A percentile compares a stretch with the other conserved stretches of the same genome.
Conservation (phyloP, 2,797 vertebrate genomes). For the Erethizon dorsatum region DNA sequence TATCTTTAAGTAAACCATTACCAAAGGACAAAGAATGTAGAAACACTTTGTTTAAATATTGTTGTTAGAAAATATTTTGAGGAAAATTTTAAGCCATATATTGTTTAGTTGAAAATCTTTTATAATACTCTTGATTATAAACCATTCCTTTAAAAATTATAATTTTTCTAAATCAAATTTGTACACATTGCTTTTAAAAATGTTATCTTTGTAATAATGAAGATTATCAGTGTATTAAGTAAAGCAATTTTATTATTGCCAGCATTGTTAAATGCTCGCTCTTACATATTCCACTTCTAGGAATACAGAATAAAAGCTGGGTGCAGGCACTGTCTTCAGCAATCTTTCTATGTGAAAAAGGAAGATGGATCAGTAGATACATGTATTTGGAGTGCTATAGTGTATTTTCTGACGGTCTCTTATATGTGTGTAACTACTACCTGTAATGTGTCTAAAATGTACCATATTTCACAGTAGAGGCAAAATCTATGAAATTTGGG, state of each 20-base stretch:
- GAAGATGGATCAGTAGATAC: not conserved
- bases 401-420: slow-evolving; percentile 26
- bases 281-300: not conserved
- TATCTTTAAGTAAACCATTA: slow-evolving; percentile 37
- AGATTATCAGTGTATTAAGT: not conserved
- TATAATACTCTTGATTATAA: slow-evolving; percentile 58
- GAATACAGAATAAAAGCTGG: not conserved
- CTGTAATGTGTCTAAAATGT: not conserved
- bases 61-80: slow-evolving; percentile 52
- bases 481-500: not conserved
- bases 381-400: not conserved
- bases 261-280: not conserved
- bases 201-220: not conserved
- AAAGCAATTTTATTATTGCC: not conserved
- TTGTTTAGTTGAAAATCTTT: slow-evolving; percentile 60
- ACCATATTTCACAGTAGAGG: not conserved
- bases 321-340: not conserved
- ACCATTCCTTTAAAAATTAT: slow-evolving; percentile 29
- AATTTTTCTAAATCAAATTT: slow-evolving; percentile 35
- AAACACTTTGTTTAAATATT: slow-evolving; percentile 33
- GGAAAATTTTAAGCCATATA: slow-evolving; percentile 21
- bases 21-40: not conserved
- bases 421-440: not conserved
- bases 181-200: not conserved
- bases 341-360: not conserved